Conservation (phyloP, 2,888 invertebrate genomes). For the Campoplex nolae region DNA sequence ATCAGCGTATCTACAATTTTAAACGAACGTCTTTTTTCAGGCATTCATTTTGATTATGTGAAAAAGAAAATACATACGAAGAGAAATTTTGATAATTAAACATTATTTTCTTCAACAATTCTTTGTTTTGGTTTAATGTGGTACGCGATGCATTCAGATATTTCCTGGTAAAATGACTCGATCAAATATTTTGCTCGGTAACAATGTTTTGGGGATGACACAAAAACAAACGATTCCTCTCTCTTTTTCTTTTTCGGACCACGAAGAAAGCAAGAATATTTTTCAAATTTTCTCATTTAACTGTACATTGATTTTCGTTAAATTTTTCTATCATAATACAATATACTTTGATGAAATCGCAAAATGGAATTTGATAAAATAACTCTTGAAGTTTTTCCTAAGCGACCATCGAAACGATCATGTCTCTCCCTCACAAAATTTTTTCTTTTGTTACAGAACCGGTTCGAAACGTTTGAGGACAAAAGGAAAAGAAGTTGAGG, state of each 20-base stretch:
- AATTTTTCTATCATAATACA: neutral
- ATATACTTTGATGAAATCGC: too few relatives aligned
- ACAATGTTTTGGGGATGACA: neutral
- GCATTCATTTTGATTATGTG: neutral
- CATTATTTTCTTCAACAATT: constrained; percentile 18
- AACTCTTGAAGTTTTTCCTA: too few relatives aligned
- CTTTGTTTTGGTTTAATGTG: too few relatives aligned
- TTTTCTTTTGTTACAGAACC: too few relatives aligned
- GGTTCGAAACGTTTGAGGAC: too few relatives aligned
- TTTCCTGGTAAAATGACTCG: neutral
- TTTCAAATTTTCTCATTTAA: neutral
- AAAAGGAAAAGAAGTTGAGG: too few relatives aligned
- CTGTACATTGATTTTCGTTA: neutral
- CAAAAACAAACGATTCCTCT: neutral
- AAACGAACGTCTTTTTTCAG: neutral
- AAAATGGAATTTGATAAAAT: too few relatives aligned
- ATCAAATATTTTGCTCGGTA: constrained; percentile 17
- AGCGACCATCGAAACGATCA: too few relatives aligned
- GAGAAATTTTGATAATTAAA: neutral
- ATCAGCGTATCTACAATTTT: too few relatives aligned
- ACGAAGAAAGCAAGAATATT: neutral
- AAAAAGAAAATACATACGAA: neutral
- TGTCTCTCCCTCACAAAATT: too few relatives aligned
- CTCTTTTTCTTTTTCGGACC: neutral
- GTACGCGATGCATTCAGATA: too few relatives aligned